Base-by-base conservation (phyloP, 2,888 invertebrate genomes). In the Amphipoea lucens region DNA sequence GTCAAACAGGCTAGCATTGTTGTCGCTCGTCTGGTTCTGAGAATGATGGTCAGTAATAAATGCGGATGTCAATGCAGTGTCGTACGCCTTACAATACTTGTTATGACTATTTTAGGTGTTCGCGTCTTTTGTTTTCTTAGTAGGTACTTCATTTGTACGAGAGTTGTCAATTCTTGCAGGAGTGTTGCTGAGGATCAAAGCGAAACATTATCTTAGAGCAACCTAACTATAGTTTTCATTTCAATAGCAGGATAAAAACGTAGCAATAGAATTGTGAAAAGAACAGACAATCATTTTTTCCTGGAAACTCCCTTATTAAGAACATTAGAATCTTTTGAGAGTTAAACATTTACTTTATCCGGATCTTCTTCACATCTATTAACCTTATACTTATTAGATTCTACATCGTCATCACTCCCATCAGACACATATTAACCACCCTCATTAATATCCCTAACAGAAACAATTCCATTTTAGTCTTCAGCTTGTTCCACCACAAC, bases 1-100 rank as follows among this genome's bases (percentile, higher is more conserved):
- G 88, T 87, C 87, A 85, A 86, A 88, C 88, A 88, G 76, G 83
- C 80, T 76, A 75, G 87, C 85, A 91, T 90, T 91, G 90, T 91
- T 84, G 83, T 72, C 68, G 66, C 74, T 62, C 42, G 87, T 78
- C 85, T 79, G 75, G 77, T 91, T 91, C 91, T 81, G 74, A 70
- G 91, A 91, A 91, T 69, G 81, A 75, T 76, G 85, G 74, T 78
- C 84, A 76, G 76, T 90, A 85, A 89, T 90, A 90, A 87, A 91
- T 89, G 84, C 90, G 90, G 90, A 90, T 85, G 90, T 87, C 83
- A 80, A 87, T 82, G 84, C 75, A 75, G 78, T 87, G 84, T 82
- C 79, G 69, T 74, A 68, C 79, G 54, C 73, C 85, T 78, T 76
- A 87, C 85, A 85, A 87, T 81, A 77, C 81, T 84, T 87, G 87